These are phyloP conservation scores for Phalanger gymnotis DNA, from an alignment of 2,797 vertebrate species.

Conservation along the genomic window DNA sequence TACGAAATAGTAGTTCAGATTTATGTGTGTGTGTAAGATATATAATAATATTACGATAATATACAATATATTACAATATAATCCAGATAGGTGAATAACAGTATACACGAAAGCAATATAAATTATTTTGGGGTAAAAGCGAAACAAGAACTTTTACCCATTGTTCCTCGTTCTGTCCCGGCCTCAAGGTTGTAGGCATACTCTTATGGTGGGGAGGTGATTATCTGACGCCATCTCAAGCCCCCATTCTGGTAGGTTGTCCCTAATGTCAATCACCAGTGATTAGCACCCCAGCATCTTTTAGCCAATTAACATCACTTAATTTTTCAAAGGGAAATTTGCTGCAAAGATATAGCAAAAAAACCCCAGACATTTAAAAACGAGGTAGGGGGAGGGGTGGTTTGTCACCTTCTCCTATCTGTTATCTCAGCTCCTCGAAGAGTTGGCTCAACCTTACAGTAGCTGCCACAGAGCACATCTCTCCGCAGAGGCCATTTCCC, in stretches of 20 bases:
- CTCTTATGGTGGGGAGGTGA: not conserved
- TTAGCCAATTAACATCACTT: not conserved
- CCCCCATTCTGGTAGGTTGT: not conserved
- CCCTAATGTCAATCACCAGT: not conserved
- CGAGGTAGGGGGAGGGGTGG: too few relatives aligned
- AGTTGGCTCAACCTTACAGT: not conserved
- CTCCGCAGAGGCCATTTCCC: not conserved
- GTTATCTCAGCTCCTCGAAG: not conserved
- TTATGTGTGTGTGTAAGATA: too few relatives aligned
- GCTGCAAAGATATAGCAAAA: not conserved
- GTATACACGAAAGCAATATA: not conserved
- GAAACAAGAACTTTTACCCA: not conserved
- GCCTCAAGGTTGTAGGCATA: not conserved
- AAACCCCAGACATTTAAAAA: not conserved
- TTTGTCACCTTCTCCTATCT: not conserved
- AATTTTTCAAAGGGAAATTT: not conserved
- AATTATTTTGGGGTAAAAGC: not conserved
- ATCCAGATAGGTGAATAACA: not conserved
- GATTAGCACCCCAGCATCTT: not conserved
- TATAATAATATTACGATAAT: not conserved
- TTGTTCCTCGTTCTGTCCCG: not conserved
- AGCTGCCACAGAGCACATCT: not conserved
- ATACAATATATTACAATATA: too few relatives aligned
- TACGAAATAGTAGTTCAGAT: not conserved
- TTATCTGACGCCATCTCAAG: not conserved